Evolutionary conservation across 2,797 vertebrate genomes (phyloP), one percentile per base, ranked within the genome.

Genomic region (Trematomus bernacchii): DNA sequence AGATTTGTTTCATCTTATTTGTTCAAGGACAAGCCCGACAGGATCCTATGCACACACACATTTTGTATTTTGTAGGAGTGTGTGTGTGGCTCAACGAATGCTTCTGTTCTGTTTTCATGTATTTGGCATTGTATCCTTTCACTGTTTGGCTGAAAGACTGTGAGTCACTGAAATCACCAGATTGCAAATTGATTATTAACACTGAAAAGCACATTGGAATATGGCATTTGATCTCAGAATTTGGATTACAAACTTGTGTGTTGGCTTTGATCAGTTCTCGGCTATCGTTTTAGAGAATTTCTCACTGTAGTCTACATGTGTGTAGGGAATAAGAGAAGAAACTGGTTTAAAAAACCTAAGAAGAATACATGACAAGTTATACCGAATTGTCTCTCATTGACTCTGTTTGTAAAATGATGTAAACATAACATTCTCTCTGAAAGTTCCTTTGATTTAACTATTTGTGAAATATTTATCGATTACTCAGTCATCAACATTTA

Each of bases 131-230:
- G 52, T 19, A 8, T 12, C 27, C 80, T n/a, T 33, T 21, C 23
- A 37, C 19, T 63, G 64, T 55, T 74, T 81, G 69, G 61, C 77
- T 80, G 42, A 46, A 63, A 21, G 50, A 65, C 21, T 10, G 6
- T 13, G 37, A 86, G 10, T 75, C 57, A 73, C 59, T 64, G 44
- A 82, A 80, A 68, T 83, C 66, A 74, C 52, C 74, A 77, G 57
- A 75, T 69, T 87, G 74, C 33, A 72, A 84, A 86, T 70, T 72
- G 44, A 86, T 87, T 79, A 79, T 69, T 65, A 76, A 84, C 62
- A 69, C 59, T 33, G 58, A 62, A 70, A 81, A 50, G 69, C 70
- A 68, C 60, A 55, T 76, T 70, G 57, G 33, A 72, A 79, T 77
- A 55, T 74, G 59, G 73, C 68, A 33, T 40, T 67, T 63, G 37